Evolutionary conservation across 2,113 vertebrate species (phyloP), one percentile per base, ranked within the genome.

Genomic region (Xenus cinereus): DNA sequence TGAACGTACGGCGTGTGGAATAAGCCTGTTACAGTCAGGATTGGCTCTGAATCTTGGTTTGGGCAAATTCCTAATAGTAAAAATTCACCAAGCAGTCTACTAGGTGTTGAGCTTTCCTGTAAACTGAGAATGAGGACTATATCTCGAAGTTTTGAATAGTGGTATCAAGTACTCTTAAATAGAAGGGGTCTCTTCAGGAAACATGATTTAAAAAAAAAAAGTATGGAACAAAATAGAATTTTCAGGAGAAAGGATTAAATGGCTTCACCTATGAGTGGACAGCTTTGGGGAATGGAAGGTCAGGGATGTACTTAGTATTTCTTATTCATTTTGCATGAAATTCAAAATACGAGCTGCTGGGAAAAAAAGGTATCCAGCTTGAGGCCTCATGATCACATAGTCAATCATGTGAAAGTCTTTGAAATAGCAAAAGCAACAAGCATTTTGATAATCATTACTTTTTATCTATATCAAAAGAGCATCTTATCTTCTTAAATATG

Each of bases 401-500:
- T 24, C 50, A 74, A 35, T 32, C 6, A 63, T 14, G 66, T 7
- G 26, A 74, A 84, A 87, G 59, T 50, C 45, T 80, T 43, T 72
- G 37, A 91, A 63, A 63, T 45, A 68, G 37, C 35, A 79, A 30
- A 84, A 84, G 41, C 30, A 68, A 45, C 16, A 68, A 84, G 15
- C 6, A 48, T 63, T 78, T 87, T 59, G 17, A 86, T 73, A 91
- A 93, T 63, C 15, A 63, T 53, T 80, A 77, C 8, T 71, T 94
- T 69, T 67, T 92, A 91, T 82, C 45, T 81, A 73, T 64, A 95
- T 56, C n/a, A 53, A 66, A 95, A 92, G 59, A 91, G 14, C 46
- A 57, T 37, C 63, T 79, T 87, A 45, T 73, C 76, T 89, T 88
- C 73, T 93, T 90, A 97, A 97, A 95, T 71, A 84, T 28, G 35